A percentile compares a stretch with the other conserved stretches of the same genome.
Evolutionary conservation across 2,797 vertebrate genomes (phyloP).

Genomic region (Steatocranus sp.): DNA sequence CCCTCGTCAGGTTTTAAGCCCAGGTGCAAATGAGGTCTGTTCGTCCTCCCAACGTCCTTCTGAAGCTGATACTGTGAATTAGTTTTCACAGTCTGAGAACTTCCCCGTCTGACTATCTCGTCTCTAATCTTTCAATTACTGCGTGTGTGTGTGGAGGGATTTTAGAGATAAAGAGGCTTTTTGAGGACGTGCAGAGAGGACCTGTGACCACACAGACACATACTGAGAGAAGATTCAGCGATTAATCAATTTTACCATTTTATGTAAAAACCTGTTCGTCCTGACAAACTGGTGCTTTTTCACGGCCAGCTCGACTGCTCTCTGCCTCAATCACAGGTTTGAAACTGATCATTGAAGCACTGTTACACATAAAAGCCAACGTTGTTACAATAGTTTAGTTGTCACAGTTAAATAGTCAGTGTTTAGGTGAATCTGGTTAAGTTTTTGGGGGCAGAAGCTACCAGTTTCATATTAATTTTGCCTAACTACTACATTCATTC

Average conservation of each 20-base stretch:
- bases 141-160: not conserved
- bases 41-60: slow-evolving; percentile 27
- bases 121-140: slow-evolving; percentile 59
- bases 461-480: fast-evolving
- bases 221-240: not conserved
- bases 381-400: not conserved
- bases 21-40: not conserved
- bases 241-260: not conserved
- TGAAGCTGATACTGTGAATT: slow-evolving; percentile 23
- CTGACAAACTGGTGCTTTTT: not conserved
- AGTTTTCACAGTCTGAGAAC: slow-evolving; percentile 16
- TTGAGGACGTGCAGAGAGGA: not conserved
- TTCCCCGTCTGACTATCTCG: slow-evolving; percentile 19
- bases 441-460: not conserved
- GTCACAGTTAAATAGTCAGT: not conserved
- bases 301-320: not conserved
- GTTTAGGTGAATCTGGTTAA: not conserved
- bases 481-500: fast-evolving
- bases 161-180: not conserved
- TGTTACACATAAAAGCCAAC: not conserved
- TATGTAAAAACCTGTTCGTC: not conserved
- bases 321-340: not conserved
- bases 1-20: not conserved
- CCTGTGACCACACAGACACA: not conserved
- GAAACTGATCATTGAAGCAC: fast-evolving